Evolutionary conservation across 2,888 invertebrate genomes (phyloP), one percentile per base, ranked within the genome.

Genomic region (Latrodectus elegans): DNA sequence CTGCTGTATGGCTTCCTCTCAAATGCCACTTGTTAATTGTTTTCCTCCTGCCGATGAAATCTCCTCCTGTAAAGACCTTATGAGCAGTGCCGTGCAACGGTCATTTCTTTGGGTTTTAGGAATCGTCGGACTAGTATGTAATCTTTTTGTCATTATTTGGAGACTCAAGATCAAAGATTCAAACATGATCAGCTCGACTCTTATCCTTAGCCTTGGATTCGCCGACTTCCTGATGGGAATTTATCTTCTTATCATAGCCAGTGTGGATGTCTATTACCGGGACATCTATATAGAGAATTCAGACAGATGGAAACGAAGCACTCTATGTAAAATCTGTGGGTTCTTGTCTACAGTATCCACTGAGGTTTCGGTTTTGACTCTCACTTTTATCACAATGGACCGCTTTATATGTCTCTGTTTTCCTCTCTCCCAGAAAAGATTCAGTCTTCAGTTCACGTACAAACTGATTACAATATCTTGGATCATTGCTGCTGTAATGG

Each of bases 301-400:
- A 12, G 90, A 91, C 77, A 72, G 89, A 65, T 91, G 91, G 91
- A 84, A 90, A 67, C 73, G 85, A 11, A 90, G 90, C 75, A 74
- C 81, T 15, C 78, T 90, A 26, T 91, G 91, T 67, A 89, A 90
- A 75, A 68, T 90, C 14, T 89, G 90, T 71, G 91, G 91, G 12
- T 90, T 91, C 73, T 71, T 91, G 14, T 90, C 91, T 10, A 91
- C 91, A 3, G 71, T 91, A 84, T 92, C 92, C 26, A 92, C 92
- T 84, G 92, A 93, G 89, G 90, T 92, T 1, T 92, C 92, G 0
- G 92, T 93, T 14, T 91, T 92, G 53, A 92, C 92, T 0, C 89
- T 93, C 11, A 92, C 92, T 8, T 91, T 92, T 55, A 93, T 93
- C 71, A 92, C 93, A 6, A 84, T 92, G 4, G 92, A 93, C 84